Evolutionary conservation across 2,888 invertebrate genomes (phyloP), one percentile per base, ranked within the genome.

Genomic region (Prenolepis imparis): DNA sequence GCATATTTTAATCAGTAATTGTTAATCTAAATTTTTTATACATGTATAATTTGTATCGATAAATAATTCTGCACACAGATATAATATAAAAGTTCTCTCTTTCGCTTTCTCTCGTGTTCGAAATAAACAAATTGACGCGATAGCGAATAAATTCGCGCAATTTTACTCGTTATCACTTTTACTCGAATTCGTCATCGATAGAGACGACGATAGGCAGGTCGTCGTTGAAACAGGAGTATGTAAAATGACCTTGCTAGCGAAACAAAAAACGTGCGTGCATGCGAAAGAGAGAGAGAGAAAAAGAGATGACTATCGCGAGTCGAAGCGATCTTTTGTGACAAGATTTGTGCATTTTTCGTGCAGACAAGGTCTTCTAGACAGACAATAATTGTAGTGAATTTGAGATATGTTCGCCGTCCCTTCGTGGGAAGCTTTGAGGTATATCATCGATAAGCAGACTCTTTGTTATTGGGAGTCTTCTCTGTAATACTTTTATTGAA

Each of bases 351-450:
- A 28, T 28, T 28, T 28, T 28, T 28, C 28, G 28, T 28, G 28
- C 3, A 2, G 28, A 28, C n/a, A 28, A 28, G 28, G 3, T 28
- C 28, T 28, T n/a, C n/a, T n/a, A n/a, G n/a, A n/a, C n/a, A 28
- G 28, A 28, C 28, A 28, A 28, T 3, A 28, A 28, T 28, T 28
- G 28, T 28, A n/a, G 28, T 28, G 3, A 28, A 28, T 3, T 28
- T 28, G 28, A 28, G 28, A 91, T 28, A 28, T 90, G 87, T 88
- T 87, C 68, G 86, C 84, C 61, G 84, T 78, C 57, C 81, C 88
- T 59, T 85, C 83, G 36, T 91, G 92, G 88, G 86, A 90, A 59
- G 78, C 86, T 44, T 83, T 87, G 48, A 91, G 89, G 89, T 28
- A 28, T 28, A n/a, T 28, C 1, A 28, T 28, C 1, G 28, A 28